Evolutionary conservation across 1,140 invertebrate genomes (phyloP).

Genomic region (Latrodectus geometricus): DNA sequence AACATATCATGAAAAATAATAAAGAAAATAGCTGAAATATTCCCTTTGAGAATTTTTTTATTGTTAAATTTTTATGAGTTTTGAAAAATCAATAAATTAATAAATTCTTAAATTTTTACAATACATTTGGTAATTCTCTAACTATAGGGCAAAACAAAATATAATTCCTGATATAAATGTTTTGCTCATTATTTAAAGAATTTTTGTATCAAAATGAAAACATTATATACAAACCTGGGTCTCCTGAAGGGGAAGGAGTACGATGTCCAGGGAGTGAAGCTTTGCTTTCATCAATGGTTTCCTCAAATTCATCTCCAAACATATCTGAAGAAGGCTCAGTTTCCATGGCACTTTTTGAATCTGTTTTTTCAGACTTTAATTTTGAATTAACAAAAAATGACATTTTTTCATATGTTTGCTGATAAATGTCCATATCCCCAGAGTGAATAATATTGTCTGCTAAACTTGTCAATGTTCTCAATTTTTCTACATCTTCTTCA

Average conservation of each 20-base stretch:
- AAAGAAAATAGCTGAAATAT: no score
- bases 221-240: neutral
- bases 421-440: constrained; percentile 96
- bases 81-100: no score
- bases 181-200: neutral
- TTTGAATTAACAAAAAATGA: constrained; percentile 71
- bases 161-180: no score
- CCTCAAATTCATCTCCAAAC: constrained; percentile 93
- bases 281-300: constrained; percentile 63
- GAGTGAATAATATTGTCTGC: constrained; percentile 86
- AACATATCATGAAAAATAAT: no score
- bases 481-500: constrained; percentile 74
- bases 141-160: no score
- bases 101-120: no score
- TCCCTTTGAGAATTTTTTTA: no score
- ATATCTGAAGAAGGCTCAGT: constrained; percentile 83
- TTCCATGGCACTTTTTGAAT: constrained; percentile 65
- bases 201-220: neutral
- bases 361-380: constrained; percentile 65
- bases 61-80: no score
- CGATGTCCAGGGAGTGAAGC: neutral
- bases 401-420: constrained; percentile 87
- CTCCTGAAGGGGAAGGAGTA: constrained; percentile 11
- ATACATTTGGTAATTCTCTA: no score
- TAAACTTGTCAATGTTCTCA: constrained; percentile 86